Conservation (phyloP, 2,797 vertebrate species). For the Scolopax bukidnonensis region DNA sequence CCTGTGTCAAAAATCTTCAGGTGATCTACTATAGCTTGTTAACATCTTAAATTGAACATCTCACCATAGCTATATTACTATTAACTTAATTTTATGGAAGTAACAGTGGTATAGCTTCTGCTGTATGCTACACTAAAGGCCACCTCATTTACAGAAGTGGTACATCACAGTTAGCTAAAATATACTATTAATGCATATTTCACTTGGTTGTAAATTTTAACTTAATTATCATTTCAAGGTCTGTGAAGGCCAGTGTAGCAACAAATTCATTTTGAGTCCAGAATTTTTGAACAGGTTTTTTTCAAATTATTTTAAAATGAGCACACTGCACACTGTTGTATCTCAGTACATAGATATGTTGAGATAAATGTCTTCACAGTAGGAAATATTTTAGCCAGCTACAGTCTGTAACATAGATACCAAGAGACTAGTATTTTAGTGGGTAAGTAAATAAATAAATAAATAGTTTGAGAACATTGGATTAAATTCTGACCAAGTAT, state of each 20-base stretch:
- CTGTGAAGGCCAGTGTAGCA: background rate
- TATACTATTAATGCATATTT: background rate
- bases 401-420: background rate
- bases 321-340: background rate
- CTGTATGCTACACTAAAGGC: background rate
- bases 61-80: background rate
- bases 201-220: background rate
- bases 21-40: background rate
- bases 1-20: background rate
- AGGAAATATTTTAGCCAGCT: background rate
- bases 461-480: background rate
- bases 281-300: background rate
- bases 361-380: background rate
- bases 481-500: background rate
- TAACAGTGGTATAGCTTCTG: background rate
- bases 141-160: background rate
- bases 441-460: background rate
- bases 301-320: background rate
- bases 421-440: background rate
- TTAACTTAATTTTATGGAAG: background rate
- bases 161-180: background rate
- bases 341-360: background rate
- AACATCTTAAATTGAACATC: background rate
- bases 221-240: background rate
- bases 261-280: background rate